Evolutionary conservation across 2,888 invertebrate species (phyloP).

Genomic region (Microchrysa polita): DNA sequence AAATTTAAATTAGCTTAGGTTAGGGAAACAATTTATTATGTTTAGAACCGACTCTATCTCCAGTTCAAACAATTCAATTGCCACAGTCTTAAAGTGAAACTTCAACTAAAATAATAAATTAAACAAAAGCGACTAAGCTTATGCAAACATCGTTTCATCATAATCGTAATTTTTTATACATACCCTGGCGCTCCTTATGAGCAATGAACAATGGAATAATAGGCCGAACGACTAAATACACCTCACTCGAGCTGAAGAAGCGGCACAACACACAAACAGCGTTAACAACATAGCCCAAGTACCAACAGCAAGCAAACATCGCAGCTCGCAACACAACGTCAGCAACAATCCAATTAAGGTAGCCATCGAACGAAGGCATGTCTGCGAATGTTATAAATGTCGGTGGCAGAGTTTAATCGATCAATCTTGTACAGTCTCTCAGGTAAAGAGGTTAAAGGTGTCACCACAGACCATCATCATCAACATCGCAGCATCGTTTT

Average conservation of each 20-base stretch:
- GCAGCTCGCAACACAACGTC: neutral
- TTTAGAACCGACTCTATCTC: too few species aligned
- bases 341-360: conserved; percentile 40
- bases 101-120: conserved; percentile 37
- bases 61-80: neutral
- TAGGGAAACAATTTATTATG: too few species aligned
- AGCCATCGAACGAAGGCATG: conserved; percentile 38
- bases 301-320: neutral
- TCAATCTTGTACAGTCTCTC: conserved; percentile 40
- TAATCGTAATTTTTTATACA: neutral
- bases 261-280: conserved; percentile 31
- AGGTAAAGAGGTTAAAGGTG: conserved; percentile 44
- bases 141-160: conserved; percentile 44
- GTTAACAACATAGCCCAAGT: conserved; percentile 26
- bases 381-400: conserved; percentile 39
- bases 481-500: conserved; percentile 21
- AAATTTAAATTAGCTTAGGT: too few species aligned
- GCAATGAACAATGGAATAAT: conserved; percentile 35
- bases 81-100: conserved; percentile 1
- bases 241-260: neutral
- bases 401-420: conserved; percentile 45
- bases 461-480: conserved; percentile 38
- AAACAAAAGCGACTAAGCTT: conserved; percentile 35
- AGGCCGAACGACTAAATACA: conserved; percentile 2
- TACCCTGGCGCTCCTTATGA: conserved; percentile 27